These are phyloP conservation scores for Coendou prehensilis DNA, from an alignment of 2,797 vertebrate genomes.

Conservation along the genomic window DNA sequence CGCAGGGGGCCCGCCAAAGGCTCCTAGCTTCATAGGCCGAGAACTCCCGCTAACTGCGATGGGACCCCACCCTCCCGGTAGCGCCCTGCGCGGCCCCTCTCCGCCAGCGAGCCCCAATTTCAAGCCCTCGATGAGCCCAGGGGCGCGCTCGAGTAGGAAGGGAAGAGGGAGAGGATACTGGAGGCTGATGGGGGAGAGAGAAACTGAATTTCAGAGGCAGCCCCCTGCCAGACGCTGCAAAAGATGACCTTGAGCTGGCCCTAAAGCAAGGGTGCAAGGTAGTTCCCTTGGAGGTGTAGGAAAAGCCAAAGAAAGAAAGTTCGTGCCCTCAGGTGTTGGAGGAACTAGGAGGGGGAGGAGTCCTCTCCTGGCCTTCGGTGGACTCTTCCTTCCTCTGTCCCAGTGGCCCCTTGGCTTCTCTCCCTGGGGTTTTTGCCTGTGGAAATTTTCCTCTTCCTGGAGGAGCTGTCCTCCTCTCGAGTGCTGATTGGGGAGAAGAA, in stretches of 20 bases:
- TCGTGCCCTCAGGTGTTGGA: not conserved
- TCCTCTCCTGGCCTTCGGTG: not conserved
- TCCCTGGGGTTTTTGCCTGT: not conserved
- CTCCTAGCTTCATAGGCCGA: not conserved
- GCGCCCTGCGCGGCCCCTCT: fast-evolving
- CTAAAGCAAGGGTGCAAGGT: not conserved
- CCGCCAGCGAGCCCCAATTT: not conserved
- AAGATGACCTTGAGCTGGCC: conserved; percentile 54
- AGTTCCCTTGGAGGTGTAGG: not conserved
- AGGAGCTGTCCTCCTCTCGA: conserved; percentile 58
- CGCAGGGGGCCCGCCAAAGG: not conserved
- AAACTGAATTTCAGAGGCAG: not conserved
- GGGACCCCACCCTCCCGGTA: not conserved
- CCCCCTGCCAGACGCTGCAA: not conserved
- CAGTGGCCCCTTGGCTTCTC: not conserved
- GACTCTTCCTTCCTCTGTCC: not conserved
- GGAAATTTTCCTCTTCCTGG: not conserved
- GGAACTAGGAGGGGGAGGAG: not conserved
- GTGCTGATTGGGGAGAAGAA: conserved; percentile 49
- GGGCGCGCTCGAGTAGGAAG: not conserved
- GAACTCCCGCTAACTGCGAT: not conserved
- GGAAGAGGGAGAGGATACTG: not conserved
- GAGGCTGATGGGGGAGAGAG: not conserved
- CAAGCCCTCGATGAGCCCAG: not conserved
- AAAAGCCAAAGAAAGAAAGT: not conserved